These are phyloP conservation scores for Meteorus sp. DNA, from an alignment of 1,140 invertebrate genomes.

Conservation along the genomic window DNA sequence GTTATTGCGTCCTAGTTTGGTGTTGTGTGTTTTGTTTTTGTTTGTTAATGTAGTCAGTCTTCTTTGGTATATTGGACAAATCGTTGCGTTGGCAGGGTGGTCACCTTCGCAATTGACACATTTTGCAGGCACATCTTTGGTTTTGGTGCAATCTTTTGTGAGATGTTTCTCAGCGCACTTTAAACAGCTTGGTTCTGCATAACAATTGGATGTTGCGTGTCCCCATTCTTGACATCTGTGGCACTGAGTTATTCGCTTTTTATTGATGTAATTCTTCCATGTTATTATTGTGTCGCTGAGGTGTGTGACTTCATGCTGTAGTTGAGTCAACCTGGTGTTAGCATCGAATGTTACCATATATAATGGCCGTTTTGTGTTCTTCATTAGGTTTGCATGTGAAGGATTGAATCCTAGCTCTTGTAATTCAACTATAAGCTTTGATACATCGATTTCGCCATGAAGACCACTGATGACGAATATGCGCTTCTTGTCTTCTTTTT, in stretches of 20 bases:
- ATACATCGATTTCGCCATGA: slow-evolving; percentile 11
- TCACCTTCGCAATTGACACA: slow-evolving; percentile 42
- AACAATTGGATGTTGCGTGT: slow-evolving; percentile 38
- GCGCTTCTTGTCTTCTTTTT: background rate
- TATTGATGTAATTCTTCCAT: slow-evolving; percentile 31
- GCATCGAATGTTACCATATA: slow-evolving; percentile 21
- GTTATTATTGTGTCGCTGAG: slow-evolving; percentile 26
- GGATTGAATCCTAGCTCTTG: background rate
- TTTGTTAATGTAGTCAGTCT: background rate
- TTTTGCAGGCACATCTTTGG: slow-evolving; percentile 28
- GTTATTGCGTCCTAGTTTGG: background rate
- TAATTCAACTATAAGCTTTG: slow-evolving; percentile 27
- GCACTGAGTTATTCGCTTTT: slow-evolving; percentile 28
- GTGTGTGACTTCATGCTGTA: slow-evolving; percentile 3
- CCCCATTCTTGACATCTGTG: slow-evolving; percentile 32
- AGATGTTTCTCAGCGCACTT: slow-evolving; percentile 32
- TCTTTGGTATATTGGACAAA: slow-evolving; percentile 7
- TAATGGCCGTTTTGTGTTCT: slow-evolving; percentile 10
- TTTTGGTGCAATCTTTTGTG: slow-evolving; percentile 33
- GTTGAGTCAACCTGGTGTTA: slow-evolving; percentile 8
- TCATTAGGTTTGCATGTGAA: slow-evolving; percentile 19
- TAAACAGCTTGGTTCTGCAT: slow-evolving; percentile 29
- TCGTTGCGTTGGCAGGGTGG: slow-evolving; percentile 31
- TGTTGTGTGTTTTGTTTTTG: background rate
- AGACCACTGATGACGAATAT: slow-evolving; percentile 25